Evolutionary conservation across 1,140 invertebrate genomes (phyloP), one percentile per base, ranked within the genome.

Genomic region (Drosophila teissieri): DNA sequence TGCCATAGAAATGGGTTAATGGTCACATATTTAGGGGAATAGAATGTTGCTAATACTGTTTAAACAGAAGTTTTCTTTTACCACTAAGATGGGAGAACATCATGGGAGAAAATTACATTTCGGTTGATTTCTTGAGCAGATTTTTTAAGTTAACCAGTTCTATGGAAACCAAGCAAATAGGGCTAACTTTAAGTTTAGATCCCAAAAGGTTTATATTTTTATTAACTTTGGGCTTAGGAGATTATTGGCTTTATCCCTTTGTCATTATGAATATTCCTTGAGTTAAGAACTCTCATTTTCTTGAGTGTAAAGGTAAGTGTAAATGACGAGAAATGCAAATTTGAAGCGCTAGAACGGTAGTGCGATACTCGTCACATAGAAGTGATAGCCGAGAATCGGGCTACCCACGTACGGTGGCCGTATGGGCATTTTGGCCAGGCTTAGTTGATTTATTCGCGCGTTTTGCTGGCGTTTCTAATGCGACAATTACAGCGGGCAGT

Each of bases 391-490:
- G 68, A 60, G 46, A 82, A 67, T 58, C 62, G 46, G 36, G 27
- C 55, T 62, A 39, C 22, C 42, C 48, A 77, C 51, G 64, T 60
- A 70, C 67, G 12, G 36, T 69, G 67, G 52, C 52, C 17, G 45
- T 52, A 19, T 62, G 45, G 63, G 40, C 45, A 24, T 56, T 70
- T 37, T 8, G 31, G 12, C 54, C 63, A 61, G 79, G 75, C 62
- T 86, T 86, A 74, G 60, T 74, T 86, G 83, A 86, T 86, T 86
- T 86, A 86, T 86, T 79, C 75, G 79, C 75, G 52, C 70, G 49
- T 83, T 86, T 89, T 79, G 70, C 63, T 86, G 83, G 75, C 83
- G 83, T 86, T 88, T 86, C 83, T 86, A 86, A 86, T 88, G 83
- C 83, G 83, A 88, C 83, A 86, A 86, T 86, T 86, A 86, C 75